Evolutionary conservation across 2,113 vertebrate genomes (phyloP), one percentile per base, ranked within the genome.

Genomic region (Ahaetulla prasina): DNA sequence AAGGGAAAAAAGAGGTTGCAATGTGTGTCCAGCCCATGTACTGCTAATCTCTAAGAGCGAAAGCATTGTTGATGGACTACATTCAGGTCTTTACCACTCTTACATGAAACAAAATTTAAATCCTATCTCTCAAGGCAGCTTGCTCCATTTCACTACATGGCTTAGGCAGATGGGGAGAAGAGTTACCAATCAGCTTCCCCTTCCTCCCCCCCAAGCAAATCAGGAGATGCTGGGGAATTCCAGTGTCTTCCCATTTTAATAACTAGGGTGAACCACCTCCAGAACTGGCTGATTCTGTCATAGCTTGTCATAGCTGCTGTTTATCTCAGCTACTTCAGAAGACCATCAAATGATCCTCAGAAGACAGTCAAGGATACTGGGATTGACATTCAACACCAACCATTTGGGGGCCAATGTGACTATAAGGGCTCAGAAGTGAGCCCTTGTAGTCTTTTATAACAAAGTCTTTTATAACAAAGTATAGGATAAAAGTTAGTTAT

Each of bases 171-270:
- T 96, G 97, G 96, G 96, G 97, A 97, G 96, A 96, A 96, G 95
- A 97, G 97, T 97, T 97, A 97, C 97, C 97, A 97, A 97, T 97
- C 96, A 97, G 97, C 96, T 96, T 97, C 97, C 97, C 97, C 97
- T 93, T 90, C 12, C 10, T 1, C 9, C 10, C 0, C 25, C 8
- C 0, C 11, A 94, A 96, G 95, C 96, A 97, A 97, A 97, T 97
- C 97, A 97, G 96, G 96, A 97, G 96, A 97, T 96, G 92, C 96
- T 94, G 93, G 95, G 14, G 95, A 95, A 96, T 97, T 96, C 0
- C 0, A 0, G 90, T 91, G 89, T 94, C 96, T 97, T 96, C 91
- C 96, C 93, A 95, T 97, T 97, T 84, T 97, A 97, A 97, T 98
- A 96, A 88, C 16, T 87, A 27, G 95, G 97, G 95, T 87, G 93